A percentile compares a stretch with the other conserved stretches of the same genome.
phyloP scores from a whole-genome alignment of 2,797 vertebrate species.

The Threskiornis aethiopicus region DNA sequence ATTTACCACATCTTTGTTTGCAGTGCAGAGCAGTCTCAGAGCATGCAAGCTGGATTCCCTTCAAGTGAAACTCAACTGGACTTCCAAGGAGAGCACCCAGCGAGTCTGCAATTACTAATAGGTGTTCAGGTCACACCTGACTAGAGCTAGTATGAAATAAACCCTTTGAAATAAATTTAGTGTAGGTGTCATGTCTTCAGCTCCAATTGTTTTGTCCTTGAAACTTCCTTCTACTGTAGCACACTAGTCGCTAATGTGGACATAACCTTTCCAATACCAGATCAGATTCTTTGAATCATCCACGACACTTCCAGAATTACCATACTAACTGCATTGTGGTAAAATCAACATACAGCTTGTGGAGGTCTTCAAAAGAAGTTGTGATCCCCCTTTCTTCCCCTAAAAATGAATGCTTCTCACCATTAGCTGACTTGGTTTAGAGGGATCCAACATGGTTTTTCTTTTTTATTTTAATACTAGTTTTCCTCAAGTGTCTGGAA shows the following conservation, averaged over 20 bases:
- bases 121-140: background rate
- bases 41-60: background rate
- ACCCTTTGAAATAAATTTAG: background rate
- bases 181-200: background rate
- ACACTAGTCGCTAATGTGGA: background rate
- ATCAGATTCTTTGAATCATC: background rate
- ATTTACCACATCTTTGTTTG: background rate
- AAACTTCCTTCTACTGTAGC: background rate
- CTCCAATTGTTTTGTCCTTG: background rate
- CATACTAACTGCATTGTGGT: background rate
- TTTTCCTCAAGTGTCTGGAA: background rate
- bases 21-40: background rate
- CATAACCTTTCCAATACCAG: background rate
- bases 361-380: background rate
- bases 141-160: background rate
- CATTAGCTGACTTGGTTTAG: background rate
- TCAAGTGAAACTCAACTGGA: background rate
- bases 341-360: background rate
- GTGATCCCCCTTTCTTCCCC: background rate
- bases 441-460: background rate
- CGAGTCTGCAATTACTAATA: background rate
- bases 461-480: background rate
- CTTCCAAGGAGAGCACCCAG: background rate
- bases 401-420: background rate
- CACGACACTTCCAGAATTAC: background rate